A percentile compares a stretch with the other conserved stretches of the same genome.
These are phyloP conservation scores for Guaruba guarouba DNA, from an alignment of 2,113 vertebrate genomes.

Conservation along the genomic window DNA sequence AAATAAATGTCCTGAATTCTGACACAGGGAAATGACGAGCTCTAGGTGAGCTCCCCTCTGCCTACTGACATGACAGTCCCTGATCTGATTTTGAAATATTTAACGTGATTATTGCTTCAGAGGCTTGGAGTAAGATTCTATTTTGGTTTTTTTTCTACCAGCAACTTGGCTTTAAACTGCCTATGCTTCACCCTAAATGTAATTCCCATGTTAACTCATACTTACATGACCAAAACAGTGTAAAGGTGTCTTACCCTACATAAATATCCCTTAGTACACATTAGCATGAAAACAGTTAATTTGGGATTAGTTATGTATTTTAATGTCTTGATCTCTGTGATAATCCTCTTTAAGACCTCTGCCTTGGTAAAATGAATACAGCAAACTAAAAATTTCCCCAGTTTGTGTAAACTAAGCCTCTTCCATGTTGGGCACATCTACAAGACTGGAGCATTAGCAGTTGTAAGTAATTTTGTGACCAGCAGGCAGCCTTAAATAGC, in stretches of 20 bases:
- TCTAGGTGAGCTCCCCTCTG: neutral
- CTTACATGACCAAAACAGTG: neutral
- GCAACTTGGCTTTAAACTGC: neutral
- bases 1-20: neutral
- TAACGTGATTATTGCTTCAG: constrained; percentile 33
- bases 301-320: constrained; percentile 69
- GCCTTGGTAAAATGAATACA: constrained; percentile 42
- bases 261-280: neutral
- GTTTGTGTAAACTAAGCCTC: constrained; percentile 31
- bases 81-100: constrained; percentile 27
- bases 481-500: constrained; percentile 58
- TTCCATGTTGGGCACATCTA: constrained; percentile 9
- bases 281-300: constrained; percentile 62
- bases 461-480: constrained; percentile 57
- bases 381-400: constrained; percentile 29
- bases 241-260: neutral
- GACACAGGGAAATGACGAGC: neutral
- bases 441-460: constrained; percentile 33
- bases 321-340: constrained; percentile 27
- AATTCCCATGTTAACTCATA: neutral
- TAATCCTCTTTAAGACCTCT: constrained; percentile 66
- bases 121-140: constrained; percentile 16
- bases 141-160: constrained; percentile 11
- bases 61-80: neutral
- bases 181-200: neutral